Percentiles rank a stretch among this genome's conserved stretches.
These are phyloP conservation scores for Mythimna pallens DNA, from an alignment of 2,888 invertebrate species.

Conservation along the genomic window DNA sequence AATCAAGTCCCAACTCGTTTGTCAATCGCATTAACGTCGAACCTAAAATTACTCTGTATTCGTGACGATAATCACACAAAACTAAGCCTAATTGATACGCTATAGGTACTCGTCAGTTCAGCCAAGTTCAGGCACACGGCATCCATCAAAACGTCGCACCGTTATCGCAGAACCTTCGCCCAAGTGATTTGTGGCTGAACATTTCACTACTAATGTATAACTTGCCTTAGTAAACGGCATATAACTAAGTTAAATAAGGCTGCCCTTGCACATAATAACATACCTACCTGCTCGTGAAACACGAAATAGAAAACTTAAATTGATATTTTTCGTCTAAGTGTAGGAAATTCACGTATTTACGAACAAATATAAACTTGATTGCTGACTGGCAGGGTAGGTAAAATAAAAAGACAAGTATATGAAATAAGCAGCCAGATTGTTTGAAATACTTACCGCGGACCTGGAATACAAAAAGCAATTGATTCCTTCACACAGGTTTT, in stretches of 20 bases:
- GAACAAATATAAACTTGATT: not conserved
- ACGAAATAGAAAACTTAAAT: not conserved
- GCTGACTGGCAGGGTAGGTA: not conserved
- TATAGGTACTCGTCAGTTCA: conserved; percentile 46
- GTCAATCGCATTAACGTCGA: not conserved
- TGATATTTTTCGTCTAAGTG: not conserved
- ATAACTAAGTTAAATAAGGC: conserved; percentile 9
- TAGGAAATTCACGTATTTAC: not conserved
- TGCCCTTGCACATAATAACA: conserved; percentile 1
- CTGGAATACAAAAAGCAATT: too few species aligned
- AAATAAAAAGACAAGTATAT: not conserved
- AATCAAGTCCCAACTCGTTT: not conserved
- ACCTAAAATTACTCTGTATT: not conserved
- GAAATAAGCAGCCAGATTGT: not conserved
- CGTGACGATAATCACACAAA: conserved; percentile 14
- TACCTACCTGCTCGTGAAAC: not conserved
- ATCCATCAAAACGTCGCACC: conserved; percentile 77
- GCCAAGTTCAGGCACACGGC: conserved; percentile 63
- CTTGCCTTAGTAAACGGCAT: conserved; percentile 40
- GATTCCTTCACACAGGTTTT: too few species aligned
- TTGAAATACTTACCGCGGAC: too few species aligned
- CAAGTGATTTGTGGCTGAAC: conserved; percentile 70
- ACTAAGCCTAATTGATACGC: conserved; percentile 53
- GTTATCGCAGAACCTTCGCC: conserved; percentile 72
- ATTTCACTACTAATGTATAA: conserved; percentile 67